Conservation (phyloP, 2,797 vertebrate genomes). For the Pantherophis vulpinus region DNA sequence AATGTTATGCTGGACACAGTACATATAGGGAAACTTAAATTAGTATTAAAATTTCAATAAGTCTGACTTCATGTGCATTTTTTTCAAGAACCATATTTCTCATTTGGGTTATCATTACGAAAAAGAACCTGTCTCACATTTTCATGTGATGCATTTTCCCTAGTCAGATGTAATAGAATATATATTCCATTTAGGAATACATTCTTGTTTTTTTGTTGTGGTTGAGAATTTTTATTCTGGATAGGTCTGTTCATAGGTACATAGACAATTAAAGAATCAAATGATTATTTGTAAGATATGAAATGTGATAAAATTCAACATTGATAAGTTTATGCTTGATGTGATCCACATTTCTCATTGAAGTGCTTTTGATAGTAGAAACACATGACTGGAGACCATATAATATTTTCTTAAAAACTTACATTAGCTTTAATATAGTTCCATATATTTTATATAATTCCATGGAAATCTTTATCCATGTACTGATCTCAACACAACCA, state of each 20-base stretch:
- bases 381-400: neutral
- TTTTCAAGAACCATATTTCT: neutral
- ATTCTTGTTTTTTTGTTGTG: neutral
- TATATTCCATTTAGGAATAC: neutral
- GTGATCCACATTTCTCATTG: neutral
- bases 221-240: neutral
- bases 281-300: neutral
- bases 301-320: neutral
- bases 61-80: neutral
- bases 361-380: conserved; percentile 14
- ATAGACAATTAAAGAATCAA: neutral
- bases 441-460: neutral
- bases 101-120: neutral
- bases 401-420: neutral
- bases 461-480: neutral
- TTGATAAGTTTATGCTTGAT: neutral
- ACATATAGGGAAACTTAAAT: neutral
- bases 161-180: neutral
- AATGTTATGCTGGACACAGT: neutral
- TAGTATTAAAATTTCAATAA: neutral
- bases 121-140: neutral
- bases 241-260: neutral
- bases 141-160: neutral
- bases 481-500: neutral
- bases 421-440: neutral